Conservation (phyloP, 2,113 vertebrate species). For the Thomomys bottae region DNA sequence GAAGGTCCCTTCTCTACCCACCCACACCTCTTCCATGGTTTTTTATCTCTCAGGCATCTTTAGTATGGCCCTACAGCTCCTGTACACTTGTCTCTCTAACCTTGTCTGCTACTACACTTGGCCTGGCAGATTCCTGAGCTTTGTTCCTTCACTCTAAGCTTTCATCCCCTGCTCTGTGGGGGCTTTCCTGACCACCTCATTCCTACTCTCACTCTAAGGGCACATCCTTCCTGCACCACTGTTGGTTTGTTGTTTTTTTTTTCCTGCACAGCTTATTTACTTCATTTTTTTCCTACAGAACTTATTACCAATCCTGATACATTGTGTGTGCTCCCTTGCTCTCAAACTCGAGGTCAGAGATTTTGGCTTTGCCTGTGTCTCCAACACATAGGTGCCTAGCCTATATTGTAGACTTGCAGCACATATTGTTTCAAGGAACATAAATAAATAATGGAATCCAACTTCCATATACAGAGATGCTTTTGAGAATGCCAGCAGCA, state of each 20-base stretch:
- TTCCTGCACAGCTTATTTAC: background rate
- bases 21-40: background rate
- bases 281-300: background rate
- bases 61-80: accelerated
- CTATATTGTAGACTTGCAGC: background rate
- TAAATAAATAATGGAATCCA: background rate
- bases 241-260: background rate
- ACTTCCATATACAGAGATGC: background rate
- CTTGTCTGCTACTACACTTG: background rate
- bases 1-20: background rate
- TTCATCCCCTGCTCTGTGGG: background rate
- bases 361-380: background rate
- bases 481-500: background rate
- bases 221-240: background rate
- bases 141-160: background rate
- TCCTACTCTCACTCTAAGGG: background rate
- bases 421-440: background rate
- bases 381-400: no score
- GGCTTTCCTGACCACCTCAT: background rate
- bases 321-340: no score
- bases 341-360: no score
- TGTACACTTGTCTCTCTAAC: no score
- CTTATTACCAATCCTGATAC: background rate
- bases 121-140: background rate
- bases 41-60: background rate